phyloP scores from a whole-genome alignment of 53 echinoderm and acorn worm genomes.

The Stichopus horrens region DNA sequence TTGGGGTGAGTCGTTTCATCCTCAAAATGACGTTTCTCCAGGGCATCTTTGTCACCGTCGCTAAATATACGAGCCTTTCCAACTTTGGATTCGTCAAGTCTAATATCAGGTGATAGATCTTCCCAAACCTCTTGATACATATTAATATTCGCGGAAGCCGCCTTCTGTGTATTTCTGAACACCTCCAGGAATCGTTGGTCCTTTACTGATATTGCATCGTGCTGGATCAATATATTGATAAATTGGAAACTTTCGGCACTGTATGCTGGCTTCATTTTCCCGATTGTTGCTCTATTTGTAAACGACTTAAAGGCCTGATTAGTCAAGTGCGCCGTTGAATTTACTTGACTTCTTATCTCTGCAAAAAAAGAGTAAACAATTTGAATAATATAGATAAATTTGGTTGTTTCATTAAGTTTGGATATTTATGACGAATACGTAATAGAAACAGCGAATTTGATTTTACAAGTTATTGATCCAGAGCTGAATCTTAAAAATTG shows the following conservation, averaged over 20 bases:
- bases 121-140: slow-evolving; percentile 9
- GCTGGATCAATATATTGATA: slow-evolving; percentile 19
- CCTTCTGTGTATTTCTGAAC: not conserved
- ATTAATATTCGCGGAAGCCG: not conserved
- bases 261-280: slow-evolving; percentile 17
- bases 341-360: slow-evolving; percentile 23
- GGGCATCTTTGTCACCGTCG: slow-evolving; percentile 20
- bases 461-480: too few relatives aligned
- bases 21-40: slow-evolving; percentile 23
- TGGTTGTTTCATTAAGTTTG: too few relatives aligned
- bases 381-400: too few relatives aligned
- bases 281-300: not conserved
- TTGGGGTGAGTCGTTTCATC: not conserved
- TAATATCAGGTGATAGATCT: not conserved
- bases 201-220: slow-evolving; percentile 15
- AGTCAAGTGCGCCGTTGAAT: not conserved
- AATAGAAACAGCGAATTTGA: too few relatives aligned
- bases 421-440: too few relatives aligned
- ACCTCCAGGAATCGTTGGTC: slow-evolving; percentile 20
- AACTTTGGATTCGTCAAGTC: not conserved
- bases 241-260: slow-evolving; percentile 43
- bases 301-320: not conserved
- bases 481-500: too few relatives aligned
- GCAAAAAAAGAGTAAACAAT: not conserved
- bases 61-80: not conserved